Base-by-base conservation (phyloP, 1,140 invertebrate genomes). In the Magallana gigas region DNA sequence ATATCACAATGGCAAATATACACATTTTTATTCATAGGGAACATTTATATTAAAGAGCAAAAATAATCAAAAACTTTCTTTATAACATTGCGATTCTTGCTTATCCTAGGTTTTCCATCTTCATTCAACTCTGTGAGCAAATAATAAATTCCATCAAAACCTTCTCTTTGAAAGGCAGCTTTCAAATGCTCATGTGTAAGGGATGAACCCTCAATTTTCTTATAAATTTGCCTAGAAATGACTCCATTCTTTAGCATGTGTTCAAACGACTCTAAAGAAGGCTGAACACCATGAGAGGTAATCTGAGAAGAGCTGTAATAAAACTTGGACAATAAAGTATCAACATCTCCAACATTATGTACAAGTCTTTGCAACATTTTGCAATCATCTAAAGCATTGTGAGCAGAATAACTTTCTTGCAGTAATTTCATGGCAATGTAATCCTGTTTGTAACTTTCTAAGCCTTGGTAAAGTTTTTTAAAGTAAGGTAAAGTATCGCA, bases 371-470 rank as follows among this genome's bases (percentile, higher is more conserved):
- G 71, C 18, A 80, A 80, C 8, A 16, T 16, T 59, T 12, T 84
- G 60, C 83, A 84, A 36, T 84, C 83, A 59, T 16, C 83, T 60
- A 84, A 60, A 59, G 83, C 56, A 18, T 84, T 84, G 29, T 84
- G 57, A 60, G 83, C 83, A 7, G 56, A 16, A 84, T 84, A 84
- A 23, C 57, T 12, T 36, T 84, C 83, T 59, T 84, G 58, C 1
- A 84, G 57, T 57, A 84, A 57, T 84, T 60, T 84, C n/a, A 16
- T 48, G 16, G 29, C 83, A 16, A 84, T 18, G n/a, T 16, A 18
- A n/a, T 84, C 83, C 60, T 84, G 83, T 57, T 84, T 84, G 83
- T 84, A 36, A 84, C 62, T 84, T 84, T 84, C 83, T 60, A 84
- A 84, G 12, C 48, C 36, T 60, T 57, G 83, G 62, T 84, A 84